Evolutionary conservation across 2,888 invertebrate species (phyloP).

Genomic region (Rhamnusium bicolor): DNA sequence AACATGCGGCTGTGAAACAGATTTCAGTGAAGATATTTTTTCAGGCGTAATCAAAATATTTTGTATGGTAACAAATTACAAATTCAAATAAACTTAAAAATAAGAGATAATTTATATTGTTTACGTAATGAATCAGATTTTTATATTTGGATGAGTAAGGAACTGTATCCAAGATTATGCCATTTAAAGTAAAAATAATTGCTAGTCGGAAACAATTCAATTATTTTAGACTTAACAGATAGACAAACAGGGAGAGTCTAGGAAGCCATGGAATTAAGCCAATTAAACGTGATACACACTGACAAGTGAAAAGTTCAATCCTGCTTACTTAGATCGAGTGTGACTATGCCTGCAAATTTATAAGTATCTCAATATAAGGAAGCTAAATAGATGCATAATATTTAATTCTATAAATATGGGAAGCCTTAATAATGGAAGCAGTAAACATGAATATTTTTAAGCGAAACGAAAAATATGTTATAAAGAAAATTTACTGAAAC

Average conservation of each 20-base stretch:
- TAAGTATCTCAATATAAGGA: neutral
- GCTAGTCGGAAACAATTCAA: constrained; percentile 45
- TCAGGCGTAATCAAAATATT: too few species aligned
- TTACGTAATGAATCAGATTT: too few species aligned
- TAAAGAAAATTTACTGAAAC: neutral
- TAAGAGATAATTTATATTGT: too few species aligned
- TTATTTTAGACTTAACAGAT: constrained; percentile 51
- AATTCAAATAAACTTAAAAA: too few species aligned
- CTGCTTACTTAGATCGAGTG: neutral
- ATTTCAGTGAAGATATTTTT: too few species aligned
- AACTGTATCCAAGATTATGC: neutral
- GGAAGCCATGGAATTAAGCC: constrained; percentile 61
- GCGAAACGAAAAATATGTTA: neutral
- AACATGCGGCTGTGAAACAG: too few species aligned
- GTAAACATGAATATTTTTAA: neutral
- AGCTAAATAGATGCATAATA: neutral
- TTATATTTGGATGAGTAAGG: too few species aligned
- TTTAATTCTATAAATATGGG: neutral
- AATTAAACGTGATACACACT: constrained; percentile 52
- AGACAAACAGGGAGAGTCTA: constrained; percentile 19
- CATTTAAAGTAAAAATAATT: constrained; percentile 34
- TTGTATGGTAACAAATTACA: too few species aligned
- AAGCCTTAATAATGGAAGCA: neutral
- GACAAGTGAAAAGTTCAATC: constrained; percentile 30
- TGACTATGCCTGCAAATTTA: neutral